These are phyloP conservation scores for Vulpes ferrilata DNA, from an alignment of 2,113 vertebrate species.

Conservation along the genomic window DNA sequence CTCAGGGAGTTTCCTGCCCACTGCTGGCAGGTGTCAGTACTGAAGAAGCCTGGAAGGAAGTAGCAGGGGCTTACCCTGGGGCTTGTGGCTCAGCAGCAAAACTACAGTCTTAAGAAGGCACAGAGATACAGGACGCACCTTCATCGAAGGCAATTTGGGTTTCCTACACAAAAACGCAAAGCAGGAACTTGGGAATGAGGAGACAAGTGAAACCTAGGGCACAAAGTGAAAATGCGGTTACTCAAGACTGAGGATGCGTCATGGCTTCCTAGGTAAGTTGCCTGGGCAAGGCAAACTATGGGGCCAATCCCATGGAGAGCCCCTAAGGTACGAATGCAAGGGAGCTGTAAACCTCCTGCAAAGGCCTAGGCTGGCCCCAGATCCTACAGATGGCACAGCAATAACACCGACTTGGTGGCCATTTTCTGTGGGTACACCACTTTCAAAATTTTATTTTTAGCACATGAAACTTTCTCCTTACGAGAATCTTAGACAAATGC, in stretches of 20 bases:
- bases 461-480: neutral
- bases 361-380: neutral
- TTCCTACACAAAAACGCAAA: neutral
- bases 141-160: neutral
- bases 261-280: neutral
- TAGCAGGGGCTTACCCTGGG: neutral
- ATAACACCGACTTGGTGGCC: neutral
- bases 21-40: neutral
- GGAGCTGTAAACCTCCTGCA: neutral
- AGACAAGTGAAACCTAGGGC: neutral
- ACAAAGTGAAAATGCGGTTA: neutral
- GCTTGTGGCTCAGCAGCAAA: neutral
- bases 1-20: neutral
- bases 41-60: neutral
- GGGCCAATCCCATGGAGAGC: too few species aligned
- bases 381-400: neutral
- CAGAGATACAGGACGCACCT: neutral
- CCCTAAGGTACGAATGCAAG: neutral
- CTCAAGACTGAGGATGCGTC: neutral
- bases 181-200: neutral
- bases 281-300: neutral
- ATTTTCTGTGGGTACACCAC: neutral
- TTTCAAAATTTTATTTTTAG: neutral
- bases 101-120: neutral
- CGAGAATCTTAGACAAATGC: neutral